Base-by-base conservation (phyloP, 2,797 vertebrate species). In the Siniperca obscura region DNA sequence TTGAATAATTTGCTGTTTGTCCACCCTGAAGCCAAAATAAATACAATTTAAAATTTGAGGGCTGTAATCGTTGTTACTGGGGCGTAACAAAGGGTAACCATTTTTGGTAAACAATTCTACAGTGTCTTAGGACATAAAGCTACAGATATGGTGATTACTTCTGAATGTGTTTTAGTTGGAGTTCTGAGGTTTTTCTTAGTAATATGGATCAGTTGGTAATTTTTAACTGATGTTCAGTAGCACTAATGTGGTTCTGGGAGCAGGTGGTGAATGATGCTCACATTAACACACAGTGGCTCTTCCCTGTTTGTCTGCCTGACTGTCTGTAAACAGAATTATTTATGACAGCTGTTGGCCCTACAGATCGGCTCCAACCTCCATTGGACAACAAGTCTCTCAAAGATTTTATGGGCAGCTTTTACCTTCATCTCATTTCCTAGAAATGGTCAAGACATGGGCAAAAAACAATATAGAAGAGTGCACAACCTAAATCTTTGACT, bases 271-370 rank as follows among this genome's bases (percentile, higher is more conserved):
- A 60, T 12, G 78, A 73, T 61, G 75, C 22, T 65, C 40, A 67
- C 71, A 65, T 42, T 60, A 86, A 62, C 68, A 57, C 78, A 76
- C 74, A 57, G 53, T 55, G 38, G 56, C 83, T 78, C 78, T 78
- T 85, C 67, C 12, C 46, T 40, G 76, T 81, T 66, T 87, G 77
- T 71, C 88, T 59, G 78, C 6, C 53, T 56, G 53, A 27, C 68
- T 57, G 85, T 84, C 82, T 82, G 82, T 81, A 61, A 50, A 42
- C 81, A 82, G 64, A 72, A 78, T 79, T 80, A 85, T 90, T 88
- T 76, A 65, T 76, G 81, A 80, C 80, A 65, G 61, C 81, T 86
- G 74, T 38, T 62, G 77, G 42, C 62, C 62, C 50, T 34, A 57
- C 66, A 9, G 34, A 76, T 65, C 46, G 8, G 55, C 42, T 76